Base-by-base conservation (phyloP, 2,113 vertebrate genomes). In the Stictonetta naevosa region DNA sequence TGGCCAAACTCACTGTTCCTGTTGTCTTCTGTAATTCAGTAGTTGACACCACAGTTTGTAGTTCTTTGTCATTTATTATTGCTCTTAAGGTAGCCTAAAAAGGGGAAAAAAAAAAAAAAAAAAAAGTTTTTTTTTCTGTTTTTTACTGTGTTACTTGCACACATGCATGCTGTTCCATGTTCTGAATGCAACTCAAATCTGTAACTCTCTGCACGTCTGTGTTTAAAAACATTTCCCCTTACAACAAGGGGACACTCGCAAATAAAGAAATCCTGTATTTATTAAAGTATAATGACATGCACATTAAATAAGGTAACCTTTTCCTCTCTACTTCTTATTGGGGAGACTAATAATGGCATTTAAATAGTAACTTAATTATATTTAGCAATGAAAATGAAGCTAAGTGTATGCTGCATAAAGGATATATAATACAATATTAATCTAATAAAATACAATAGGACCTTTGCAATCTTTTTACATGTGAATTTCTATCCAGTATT, bases 11-110 rank as follows among this genome's bases (percentile, higher is more conserved):
- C 97, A 99, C 99, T 17, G 98, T 99, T 96, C 99, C 99, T 26
- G 95, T 98, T 22, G 98, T 99, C 96, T 98, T 99, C 97, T 99
- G 99, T 82, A 99, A 97, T 85, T 99, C 98, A 40, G 98, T 98
- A 81, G 99, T 99, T 19, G 98, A 99, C 67, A 99, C 98, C 98
- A 99, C 97, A 6, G 98, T 98, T 48, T 97, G 77, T 16, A 99
- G 96, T 92, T 99, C 98, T 88, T 98, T 91, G 34, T 98, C 97
- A 77, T 98, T 97, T 89, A 99, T 92, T 80, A 98, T 80, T 46
- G 98, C 98, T 55, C 89, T 92, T 22, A 99, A 98, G 29, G 97
- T 98, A 76, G 99, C 99, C 99, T 99, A 87, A 86, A 97, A 86
- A 46, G 55, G 26, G n/a, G n/a, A n/a, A n/a, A n/a, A 28, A 28